Percentiles rank a stretch among this genome's conserved stretches.
Conservation (phyloP, 2,888 invertebrate species). For the Amblyteles armatorius region DNA sequence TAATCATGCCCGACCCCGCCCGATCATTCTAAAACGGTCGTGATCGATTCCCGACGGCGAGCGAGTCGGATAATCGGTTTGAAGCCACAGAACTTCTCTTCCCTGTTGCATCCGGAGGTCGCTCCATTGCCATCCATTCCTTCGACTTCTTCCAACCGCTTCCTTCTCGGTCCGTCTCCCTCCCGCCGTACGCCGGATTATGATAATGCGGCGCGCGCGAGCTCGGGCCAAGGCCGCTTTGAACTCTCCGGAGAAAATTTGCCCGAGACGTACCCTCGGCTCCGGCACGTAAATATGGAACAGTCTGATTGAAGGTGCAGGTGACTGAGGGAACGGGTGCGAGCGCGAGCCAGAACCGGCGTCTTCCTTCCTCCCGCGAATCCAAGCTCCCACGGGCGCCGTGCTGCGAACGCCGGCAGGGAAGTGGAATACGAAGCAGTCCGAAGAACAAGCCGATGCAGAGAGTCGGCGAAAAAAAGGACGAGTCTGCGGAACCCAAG, state of each 20-base stretch:
- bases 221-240: constrained; percentile 73
- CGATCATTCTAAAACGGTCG: too few species aligned
- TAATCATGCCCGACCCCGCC: too few species aligned
- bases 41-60: neutral
- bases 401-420: constrained; percentile 26
- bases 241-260: constrained; percentile 77
- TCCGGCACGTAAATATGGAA: constrained; percentile 78
- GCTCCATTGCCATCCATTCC: neutral
- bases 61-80: constrained; percentile 22
- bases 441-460: constrained; percentile 51
- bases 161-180: neutral
- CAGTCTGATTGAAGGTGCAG: constrained; percentile 77
- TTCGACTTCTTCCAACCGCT: neutral
- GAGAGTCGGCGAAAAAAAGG: constrained; percentile 36
- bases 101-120: constrained; percentile 30
- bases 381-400: constrained; percentile 10
- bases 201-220: constrained; percentile 74
- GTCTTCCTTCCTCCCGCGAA: constrained; percentile 6
- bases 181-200: constrained; percentile 75
- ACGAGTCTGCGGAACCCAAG: constrained; percentile 33
- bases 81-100: constrained; percentile 26
- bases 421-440: constrained; percentile 56
- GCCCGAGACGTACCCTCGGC: constrained; percentile 66
- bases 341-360: constrained; percentile 18
- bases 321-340: neutral